phyloP scores from a whole-genome alignment of 2,113 vertebrate species.

The Boleophthalmus pectinirostris region DNA sequence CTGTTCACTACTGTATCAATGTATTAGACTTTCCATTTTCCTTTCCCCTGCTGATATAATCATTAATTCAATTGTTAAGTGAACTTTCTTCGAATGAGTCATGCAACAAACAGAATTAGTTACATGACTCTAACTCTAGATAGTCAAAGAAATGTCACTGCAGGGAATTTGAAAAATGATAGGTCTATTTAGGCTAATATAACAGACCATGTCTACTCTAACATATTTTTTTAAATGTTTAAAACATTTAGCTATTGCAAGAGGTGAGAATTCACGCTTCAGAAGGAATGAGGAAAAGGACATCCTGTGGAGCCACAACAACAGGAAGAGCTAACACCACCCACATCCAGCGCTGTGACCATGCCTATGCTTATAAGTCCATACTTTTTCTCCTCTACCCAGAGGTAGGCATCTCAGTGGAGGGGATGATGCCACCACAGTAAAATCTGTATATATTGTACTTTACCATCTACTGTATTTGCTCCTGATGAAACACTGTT shows the following conservation, averaged over 20 bases:
- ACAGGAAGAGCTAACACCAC: not conserved
- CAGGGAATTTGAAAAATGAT: not conserved
- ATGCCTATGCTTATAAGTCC: not conserved
- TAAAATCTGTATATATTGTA: not conserved
- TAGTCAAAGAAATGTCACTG: no score
- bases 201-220: not conserved
- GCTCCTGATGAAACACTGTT: not conserved
- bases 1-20: not conserved
- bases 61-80: not conserved
- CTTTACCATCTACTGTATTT: not conserved
- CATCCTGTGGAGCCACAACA: constrained; percentile 6
- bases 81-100: no score
- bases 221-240: not conserved
- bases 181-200: not conserved
- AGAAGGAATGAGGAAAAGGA: constrained; percentile 8
- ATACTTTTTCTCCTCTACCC: not conserved
- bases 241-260: not conserved
- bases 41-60: not conserved
- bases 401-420: not conserved
- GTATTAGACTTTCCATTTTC: not conserved
- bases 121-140: no score
- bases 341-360: not conserved
- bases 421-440: not conserved
- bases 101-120: no score
- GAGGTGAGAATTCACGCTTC: not conserved